Percentiles rank a stretch among this genome's conserved stretches.
Conservation (phyloP, 2,113 vertebrate genomes). For the Corvus moneduloides region DNA sequence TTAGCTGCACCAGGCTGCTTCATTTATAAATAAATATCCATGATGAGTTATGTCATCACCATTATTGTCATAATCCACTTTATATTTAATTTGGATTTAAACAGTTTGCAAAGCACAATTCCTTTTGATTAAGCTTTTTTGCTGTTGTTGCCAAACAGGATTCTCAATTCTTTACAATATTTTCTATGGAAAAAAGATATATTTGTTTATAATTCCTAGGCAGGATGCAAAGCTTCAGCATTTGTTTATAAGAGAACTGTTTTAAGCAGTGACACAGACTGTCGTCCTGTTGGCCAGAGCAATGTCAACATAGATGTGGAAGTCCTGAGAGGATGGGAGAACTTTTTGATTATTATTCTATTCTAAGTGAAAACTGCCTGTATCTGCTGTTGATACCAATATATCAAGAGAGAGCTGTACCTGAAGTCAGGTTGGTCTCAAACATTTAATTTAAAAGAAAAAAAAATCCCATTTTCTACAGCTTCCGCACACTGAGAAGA, state of each 20-base stretch:
- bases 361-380: background rate
- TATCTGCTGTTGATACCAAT: background rate
- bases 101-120: background rate
- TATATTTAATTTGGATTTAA: background rate
- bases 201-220: background rate
- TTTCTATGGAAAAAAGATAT: background rate
- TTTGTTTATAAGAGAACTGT: background rate
- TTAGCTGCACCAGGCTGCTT: background rate
- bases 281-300: background rate
- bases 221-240: background rate
- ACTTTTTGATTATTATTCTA: background rate
- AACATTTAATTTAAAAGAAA: background rate
- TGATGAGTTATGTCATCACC: rapidly evolving
- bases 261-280: background rate
- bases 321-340: background rate
- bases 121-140: background rate
- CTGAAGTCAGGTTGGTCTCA: background rate
- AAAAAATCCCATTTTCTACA: background rate
- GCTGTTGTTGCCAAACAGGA: background rate
- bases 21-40: background rate
- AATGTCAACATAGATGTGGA: background rate
- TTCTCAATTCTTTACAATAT: background rate
- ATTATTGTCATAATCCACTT: background rate
- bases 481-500: background rate
- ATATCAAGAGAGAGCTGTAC: background rate